These are phyloP conservation scores for Dasypogon diadema DNA, from an alignment of 2,888 invertebrate genomes.

Conservation along the genomic window DNA sequence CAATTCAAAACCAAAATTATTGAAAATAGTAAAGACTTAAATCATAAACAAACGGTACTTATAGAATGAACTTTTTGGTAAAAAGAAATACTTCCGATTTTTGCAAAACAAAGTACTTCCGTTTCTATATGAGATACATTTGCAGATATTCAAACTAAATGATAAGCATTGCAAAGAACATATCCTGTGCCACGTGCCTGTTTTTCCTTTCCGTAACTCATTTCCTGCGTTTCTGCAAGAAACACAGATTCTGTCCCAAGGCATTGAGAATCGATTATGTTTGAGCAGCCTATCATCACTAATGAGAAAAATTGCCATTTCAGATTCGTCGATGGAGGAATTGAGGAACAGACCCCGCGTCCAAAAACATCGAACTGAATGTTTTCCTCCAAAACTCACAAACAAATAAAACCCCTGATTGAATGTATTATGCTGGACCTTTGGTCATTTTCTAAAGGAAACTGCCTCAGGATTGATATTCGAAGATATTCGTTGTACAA, in stretches of 20 bases:
- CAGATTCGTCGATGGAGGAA: background rate
- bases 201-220: constrained; percentile 26
- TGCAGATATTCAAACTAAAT: background rate
- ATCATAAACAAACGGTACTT: no score
- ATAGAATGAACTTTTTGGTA: no score
- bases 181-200: constrained; percentile 5
- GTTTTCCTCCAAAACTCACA: constrained; percentile 32
- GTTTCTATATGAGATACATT: background rate
- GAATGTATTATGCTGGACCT: constrained; percentile 34
- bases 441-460: constrained; percentile 35
- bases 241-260: constrained; percentile 11
- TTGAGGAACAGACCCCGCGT: background rate
- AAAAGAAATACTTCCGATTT: no score
- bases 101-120: constrained; percentile 17
- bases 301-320: constrained; percentile 23
- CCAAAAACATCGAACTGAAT: background rate
- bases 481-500: constrained; percentile 20
- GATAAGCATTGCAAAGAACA: background rate
- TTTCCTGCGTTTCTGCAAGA: constrained; percentile 28
- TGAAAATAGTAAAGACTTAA: no score
- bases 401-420: constrained; percentile 37
- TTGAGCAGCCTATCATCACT: constrained; percentile 24
- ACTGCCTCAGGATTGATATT: constrained; percentile 21
- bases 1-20: no score
- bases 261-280: constrained; percentile 37